Evolutionary conservation across 2,113 vertebrate species (phyloP).

Genomic region (Cheilinus undulatus): DNA sequence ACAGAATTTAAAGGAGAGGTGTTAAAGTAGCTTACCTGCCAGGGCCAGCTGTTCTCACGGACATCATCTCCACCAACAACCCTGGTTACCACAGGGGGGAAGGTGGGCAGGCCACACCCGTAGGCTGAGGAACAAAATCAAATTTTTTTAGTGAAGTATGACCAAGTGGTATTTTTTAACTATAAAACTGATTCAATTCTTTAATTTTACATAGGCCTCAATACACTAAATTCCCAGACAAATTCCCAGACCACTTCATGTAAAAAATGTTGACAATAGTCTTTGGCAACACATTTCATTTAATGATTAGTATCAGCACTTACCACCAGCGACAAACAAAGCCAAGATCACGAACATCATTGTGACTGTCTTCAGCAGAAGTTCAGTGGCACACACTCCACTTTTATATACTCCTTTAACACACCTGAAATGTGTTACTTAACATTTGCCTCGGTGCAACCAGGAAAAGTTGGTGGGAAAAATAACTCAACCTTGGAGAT

Average conservation of each 20-base stretch:
- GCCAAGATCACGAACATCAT: slow-evolving; percentile 83
- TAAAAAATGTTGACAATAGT: not conserved
- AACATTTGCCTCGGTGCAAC: not conserved
- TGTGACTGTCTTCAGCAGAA: slow-evolving; percentile 51
- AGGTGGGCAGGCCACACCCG: slow-evolving; percentile 79
- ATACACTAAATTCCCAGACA: not conserved
- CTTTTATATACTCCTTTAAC: slow-evolving; percentile 54
- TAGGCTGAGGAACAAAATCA: slow-evolving; percentile 73
- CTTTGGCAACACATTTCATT: not conserved
- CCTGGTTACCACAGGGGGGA: slow-evolving; percentile 66
- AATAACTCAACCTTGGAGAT: slow-evolving; percentile 75
- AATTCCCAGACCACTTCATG: not conserved
- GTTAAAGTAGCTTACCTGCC: slow-evolving; percentile 77
- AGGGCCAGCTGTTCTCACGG: slow-evolving; percentile 82
- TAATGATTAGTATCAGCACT: slow-evolving; percentile 35
- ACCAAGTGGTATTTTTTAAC: not conserved
- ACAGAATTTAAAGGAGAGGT: not conserved
- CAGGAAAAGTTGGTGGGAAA: slow-evolving; percentile 41
- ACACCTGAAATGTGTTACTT: not conserved
- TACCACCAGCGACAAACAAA: slow-evolving; percentile 83
- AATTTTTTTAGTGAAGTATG: not conserved
- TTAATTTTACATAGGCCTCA: not conserved
- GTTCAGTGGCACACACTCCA: not conserved
- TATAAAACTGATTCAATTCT: not conserved
- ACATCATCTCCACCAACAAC: slow-evolving; percentile 83